A percentile compares a stretch with the other conserved stretches of the same genome.
Evolutionary conservation across 2,797 vertebrate genomes (phyloP).

Genomic region (Jordanella pulchra): DNA sequence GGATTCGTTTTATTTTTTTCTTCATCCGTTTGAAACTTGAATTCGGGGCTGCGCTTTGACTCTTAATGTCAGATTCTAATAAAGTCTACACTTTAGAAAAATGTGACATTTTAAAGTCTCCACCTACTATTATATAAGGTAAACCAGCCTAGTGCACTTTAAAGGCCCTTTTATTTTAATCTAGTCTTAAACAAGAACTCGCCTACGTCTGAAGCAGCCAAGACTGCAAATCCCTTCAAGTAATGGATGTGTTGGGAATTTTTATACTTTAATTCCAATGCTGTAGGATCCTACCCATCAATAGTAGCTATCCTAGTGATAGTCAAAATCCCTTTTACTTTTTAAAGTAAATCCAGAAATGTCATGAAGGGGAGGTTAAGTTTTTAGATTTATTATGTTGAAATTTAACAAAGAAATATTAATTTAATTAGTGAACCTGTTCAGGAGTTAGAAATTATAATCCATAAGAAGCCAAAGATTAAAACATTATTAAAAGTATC

Average conservation of each 20-base stretch:
- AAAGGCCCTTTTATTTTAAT: neutral
- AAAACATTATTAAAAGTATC: neutral
- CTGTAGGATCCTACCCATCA: neutral
- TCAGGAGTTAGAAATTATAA: neutral
- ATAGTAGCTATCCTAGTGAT: neutral
- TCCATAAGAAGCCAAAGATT: neutral
- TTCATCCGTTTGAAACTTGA: neutral
- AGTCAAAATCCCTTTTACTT: neutral
- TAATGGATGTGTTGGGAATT: neutral
- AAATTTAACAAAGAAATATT: neutral
- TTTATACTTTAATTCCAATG: neutral
- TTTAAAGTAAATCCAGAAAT: neutral
- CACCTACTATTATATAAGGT: neutral
- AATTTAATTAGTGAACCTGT: neutral
- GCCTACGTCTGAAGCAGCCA: constrained; percentile 1
- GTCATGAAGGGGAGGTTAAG: too few relatives aligned
- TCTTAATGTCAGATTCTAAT: neutral
- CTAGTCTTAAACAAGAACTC: neutral
- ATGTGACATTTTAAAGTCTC: constrained; percentile 7
- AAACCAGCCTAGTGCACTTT: neutral
- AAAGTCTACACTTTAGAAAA: neutral
- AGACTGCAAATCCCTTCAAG: neutral
- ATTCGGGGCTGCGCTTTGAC: neutral
- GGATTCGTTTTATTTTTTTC: neutral
- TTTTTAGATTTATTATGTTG: neutral